Base-by-base conservation (phyloP, 2,888 invertebrate species). In the Thereva unica region DNA sequence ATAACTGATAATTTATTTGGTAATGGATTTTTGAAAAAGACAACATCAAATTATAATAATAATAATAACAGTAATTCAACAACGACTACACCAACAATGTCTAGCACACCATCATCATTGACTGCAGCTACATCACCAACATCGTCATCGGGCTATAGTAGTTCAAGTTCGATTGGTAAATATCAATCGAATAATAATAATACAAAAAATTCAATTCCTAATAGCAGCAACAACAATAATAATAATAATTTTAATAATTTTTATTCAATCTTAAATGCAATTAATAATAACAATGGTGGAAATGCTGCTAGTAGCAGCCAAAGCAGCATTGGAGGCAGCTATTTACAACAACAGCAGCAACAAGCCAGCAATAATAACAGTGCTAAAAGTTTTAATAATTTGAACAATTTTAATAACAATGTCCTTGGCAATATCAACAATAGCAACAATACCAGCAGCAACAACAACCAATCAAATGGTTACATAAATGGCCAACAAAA, bases 181-280 rank as follows among this genome's bases (percentile, higher is more conserved):
- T 52, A 56, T 59, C 52, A 71, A 57, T 40, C 49, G 37, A 52
- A 52, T 42, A 64, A 64, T 45, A 64, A 45, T 55, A 64, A 47
- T 42, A 54, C 63, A 10, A 67, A 45, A 10, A 64, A 52, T 63
- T 54, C 64, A n/a, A 8, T 57, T 45, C 66, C 67, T 59, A 64
- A 64, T 50, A 59, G 34, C 9, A 69, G 55, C 57, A 57, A 47
- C 52, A 50, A 35, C 35, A 34, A 50, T 50, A 66, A 50, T 50
- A 66, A 66, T 55, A 70, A 64, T 53, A 67, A 71, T 67, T 50
- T 66, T 3, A 69, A 69, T 57, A 63, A 66, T 50, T 67, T 72
- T 49, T 71, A 71, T 59, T 71, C 72, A 52, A 68, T 72, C 41
- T 69, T 72, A 38, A 72, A 71, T 65, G 68, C 71, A 34, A 70